Percentiles rank a stretch among this genome's conserved stretches.
Conservation (phyloP, 1,140 invertebrate genomes). For the Drosophila albomicans region DNA sequence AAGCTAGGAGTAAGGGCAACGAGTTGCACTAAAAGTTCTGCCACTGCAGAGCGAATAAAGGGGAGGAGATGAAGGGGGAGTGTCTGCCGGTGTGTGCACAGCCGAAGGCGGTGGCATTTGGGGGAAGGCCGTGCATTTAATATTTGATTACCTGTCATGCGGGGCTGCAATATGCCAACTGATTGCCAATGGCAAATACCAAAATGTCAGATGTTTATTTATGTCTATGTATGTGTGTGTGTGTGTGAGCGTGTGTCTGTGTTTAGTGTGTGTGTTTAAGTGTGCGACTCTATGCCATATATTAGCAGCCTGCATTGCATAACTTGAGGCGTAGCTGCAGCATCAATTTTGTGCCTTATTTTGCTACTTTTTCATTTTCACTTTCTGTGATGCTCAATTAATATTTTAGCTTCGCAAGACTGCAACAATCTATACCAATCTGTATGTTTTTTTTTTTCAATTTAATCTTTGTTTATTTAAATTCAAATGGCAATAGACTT, state of each 20-base stretch:
- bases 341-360: no score
- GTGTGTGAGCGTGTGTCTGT: constrained; percentile 5
- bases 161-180: constrained; percentile 54
- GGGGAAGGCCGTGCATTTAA: constrained; percentile 17
- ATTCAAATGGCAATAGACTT: no score
- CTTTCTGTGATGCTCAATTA: no score
- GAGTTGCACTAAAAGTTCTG: no score
- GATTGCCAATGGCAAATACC: constrained; percentile 62
- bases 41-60: not conserved
- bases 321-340: not conserved
- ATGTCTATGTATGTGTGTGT: constrained; percentile 1
- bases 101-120: constrained; percentile 1
- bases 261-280: constrained; percentile 5
- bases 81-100: not conserved
- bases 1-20: no score
- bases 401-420: no score
- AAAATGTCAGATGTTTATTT: constrained; percentile 23
- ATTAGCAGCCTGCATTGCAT: constrained; percentile 31
- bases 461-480: no score
- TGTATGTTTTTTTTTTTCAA: no score
- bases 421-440: no score
- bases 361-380: no score
- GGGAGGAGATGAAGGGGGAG: not conserved
- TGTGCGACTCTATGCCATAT: constrained; percentile 20
- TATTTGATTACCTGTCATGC: constrained; percentile 51